Base-by-base conservation (phyloP, 2,888 invertebrate species). In the Galerucella pusilla region DNA sequence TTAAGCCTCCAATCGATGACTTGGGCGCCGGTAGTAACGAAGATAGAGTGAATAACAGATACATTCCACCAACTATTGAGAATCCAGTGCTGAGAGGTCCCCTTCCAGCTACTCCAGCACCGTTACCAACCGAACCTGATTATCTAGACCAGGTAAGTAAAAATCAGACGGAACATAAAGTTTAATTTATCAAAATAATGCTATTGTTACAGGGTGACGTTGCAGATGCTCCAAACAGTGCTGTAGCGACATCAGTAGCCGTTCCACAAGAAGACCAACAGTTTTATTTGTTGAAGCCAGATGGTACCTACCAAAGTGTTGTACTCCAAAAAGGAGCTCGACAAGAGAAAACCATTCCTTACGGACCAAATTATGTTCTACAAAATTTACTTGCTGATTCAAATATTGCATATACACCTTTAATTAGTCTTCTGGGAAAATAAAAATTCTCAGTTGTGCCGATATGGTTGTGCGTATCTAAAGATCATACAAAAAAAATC, bases 271-370 rank as follows among this genome's bases (percentile, higher is more conserved):
- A 63, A 12, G 78, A 74, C 2, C 77, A 77, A 61, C 77, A 77
- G 45, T 81, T 80, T 65, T 83, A 79, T 73, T 64, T 82, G 16
- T 75, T 81, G 42, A 82, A 83, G 59, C 82, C 83, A 10, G 83
- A 83, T 72, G 83, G 83, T 11, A 74, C 81, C 20, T 74, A 82
- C 49, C 83, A 83, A 72, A 79, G 74, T 60, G 80, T 83, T 10
- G 64, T 80, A 28, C 73, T 80, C 35, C 75, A 81, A 52, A 82
- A 77, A 74, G 78, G 68, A 7, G 73, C 74, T 16, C 76, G 79
- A 59, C 61, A 76, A 45, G 77, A 80, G 66, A 78, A 75, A 63
- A 79, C 79, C 2, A 77, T 79, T 60, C 80, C 79, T 71, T 82
- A 81, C 49, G 78, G 80, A 20, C 80, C 79, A 7, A 80, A 82